Evolutionary conservation across 2,888 invertebrate genomes (phyloP).

Genomic region (Horisme vitalbata): DNA sequence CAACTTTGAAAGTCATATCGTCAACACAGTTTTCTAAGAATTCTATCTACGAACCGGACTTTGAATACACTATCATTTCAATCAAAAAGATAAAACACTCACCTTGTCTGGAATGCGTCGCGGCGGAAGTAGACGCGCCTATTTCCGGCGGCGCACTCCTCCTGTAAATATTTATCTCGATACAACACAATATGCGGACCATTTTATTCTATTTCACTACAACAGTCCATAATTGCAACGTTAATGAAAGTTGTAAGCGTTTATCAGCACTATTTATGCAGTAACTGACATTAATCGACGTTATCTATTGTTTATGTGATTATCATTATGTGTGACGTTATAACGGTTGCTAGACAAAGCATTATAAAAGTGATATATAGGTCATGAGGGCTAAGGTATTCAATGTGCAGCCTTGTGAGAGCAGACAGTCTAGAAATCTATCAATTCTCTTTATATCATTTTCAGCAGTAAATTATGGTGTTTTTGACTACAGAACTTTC

Average conservation of each 20-base stretch:
- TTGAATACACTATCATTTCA: too few species aligned
- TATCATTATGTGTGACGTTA: conserved; percentile 4
- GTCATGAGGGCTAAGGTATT: too few species aligned
- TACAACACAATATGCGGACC: conserved; percentile 23
- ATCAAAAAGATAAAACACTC: conserved; percentile 13
- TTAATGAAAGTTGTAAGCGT: conserved; percentile 6
- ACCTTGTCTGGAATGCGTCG: conserved; percentile 79
- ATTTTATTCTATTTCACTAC: conserved; percentile 11
- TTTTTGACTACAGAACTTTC: too few species aligned
- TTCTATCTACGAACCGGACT: too few species aligned
- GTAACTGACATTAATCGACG: not conserved
- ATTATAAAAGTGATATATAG: not conserved
- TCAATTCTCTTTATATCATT: too few species aligned
- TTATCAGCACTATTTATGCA: conserved; percentile 20
- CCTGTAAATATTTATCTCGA: conserved; percentile 41
- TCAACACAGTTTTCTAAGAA: too few species aligned
- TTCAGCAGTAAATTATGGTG: too few species aligned
- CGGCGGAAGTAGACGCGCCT: conserved; percentile 55
- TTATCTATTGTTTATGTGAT: conserved; percentile 13
- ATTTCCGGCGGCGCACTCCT: conserved; percentile 72
- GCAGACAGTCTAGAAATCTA: too few species aligned
- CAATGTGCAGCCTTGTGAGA: too few species aligned
- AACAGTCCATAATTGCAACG: too few species aligned
- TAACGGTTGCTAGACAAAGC: conserved; percentile 8
- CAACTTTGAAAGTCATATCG: too few species aligned